Evolutionary conservation across 2,797 vertebrate species (phyloP), one percentile per base, ranked within the genome.

Genomic region (Pithecia hirsuta): DNA sequence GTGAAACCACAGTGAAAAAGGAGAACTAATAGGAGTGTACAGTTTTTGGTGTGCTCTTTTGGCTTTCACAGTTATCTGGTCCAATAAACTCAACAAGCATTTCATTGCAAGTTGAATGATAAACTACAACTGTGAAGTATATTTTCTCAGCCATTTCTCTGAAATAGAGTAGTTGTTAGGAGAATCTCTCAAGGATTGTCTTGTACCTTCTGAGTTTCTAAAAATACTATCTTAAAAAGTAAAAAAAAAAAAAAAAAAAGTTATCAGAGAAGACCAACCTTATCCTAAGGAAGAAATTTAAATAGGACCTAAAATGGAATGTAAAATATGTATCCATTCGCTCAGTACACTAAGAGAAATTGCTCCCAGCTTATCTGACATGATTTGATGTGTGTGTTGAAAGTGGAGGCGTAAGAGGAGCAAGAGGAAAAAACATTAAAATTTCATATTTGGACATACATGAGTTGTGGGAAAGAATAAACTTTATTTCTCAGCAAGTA

Each of bases 111-210:
- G n/a, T 17, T 57, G 75, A 83, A 24, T 86, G 36, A 86, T 17
- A 67, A 92, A 46, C 22, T 26, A 57, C 14, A 90, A 88, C 11
- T 74, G 30, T 36, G 24, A 7, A 55, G 33, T 89, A 2, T 81
- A 81, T 85, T 96, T 92, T 67, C 70, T 90, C 72, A 89, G 50
- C 39, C 64, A 33, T 75, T 95, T 93, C 76, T 91, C 87, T 75
- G 78, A 95, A 87, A 95, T 48, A 67, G 44, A 96, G 67, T 93
- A 17, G 33, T 44, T 44, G 28, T 92, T 59, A 81, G 44, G 24
- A 85, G 19, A 92, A 19, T 89, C 52, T 93, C 48, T 79, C n/a
- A 86, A 94, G 55, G 36, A 87, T 96, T 20, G 81, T 39, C 30
- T 3, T 84, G 44, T 72, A 61, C 28, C 22, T 88, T 90, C 24